Base-by-base conservation (phyloP, 2,888 invertebrate species). In the Nezara viridula region DNA sequence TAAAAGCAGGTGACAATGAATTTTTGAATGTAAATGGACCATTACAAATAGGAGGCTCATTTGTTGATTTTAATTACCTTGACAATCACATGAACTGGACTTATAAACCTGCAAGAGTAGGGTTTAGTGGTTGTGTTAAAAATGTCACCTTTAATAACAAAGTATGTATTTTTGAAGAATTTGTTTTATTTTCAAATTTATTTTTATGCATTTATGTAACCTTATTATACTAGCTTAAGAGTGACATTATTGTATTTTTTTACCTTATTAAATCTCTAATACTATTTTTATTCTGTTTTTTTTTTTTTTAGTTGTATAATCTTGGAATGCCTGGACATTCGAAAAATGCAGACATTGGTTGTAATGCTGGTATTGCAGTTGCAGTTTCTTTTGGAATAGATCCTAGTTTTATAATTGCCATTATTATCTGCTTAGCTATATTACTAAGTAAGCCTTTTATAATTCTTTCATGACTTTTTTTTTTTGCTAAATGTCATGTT, bases 71-170 rank as follows among this genome's bases (percentile, higher is more conserved):
- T 86, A 93, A 94, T n/a, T 92, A 94, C 44, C 92, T 97, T 49
- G 95, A 95, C 0, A 92, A 93, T 0, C 93, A 94, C 50, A 95
- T 95, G 89, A 95, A 95, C 89, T 97, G 97, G 97, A 93, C 94
- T 44, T 94, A 95, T 91, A 93, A 94, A 12, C 97, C 97, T 2
- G 95, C 95, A 24, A 94, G 94, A 86, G 94, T 94, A 90, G 96
- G 96, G 90, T 98, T 98, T 92, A 94, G 95, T 85, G 99, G 99
- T 9, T 99, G 99, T 92, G 95, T 99, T 91, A 95, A 96, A 91
- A 98, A 99, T 93, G 95, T 99, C 91, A 96, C 98, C 0, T 96
- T 97, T 92, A 98, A 97, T 92, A 95, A 95, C 91, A 94, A 94
- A 92, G 95, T 95, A 92, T 93, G 94, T 91, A 88, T 77, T 86